Evolutionary conservation across 2,797 vertebrate genomes (phyloP), one percentile per base, ranked within the genome.

Genomic region (Sebastolobus altivelis): DNA sequence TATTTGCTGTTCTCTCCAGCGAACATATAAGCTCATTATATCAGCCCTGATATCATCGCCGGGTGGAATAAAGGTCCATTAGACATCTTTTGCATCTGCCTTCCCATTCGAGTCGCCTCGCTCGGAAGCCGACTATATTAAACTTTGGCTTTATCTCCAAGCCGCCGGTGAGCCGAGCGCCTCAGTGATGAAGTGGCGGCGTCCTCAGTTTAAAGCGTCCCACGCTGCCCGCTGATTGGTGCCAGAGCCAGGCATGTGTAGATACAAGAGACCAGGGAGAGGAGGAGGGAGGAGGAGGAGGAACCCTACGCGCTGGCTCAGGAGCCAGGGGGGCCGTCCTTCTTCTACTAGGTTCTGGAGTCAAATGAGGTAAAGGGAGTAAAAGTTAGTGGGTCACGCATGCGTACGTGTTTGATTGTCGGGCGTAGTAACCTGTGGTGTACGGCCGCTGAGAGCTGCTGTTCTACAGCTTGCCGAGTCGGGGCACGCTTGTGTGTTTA

Each of bases 351-450:
- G 94, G 90, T 95, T 95, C 91, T 87, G 88, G 92, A 95, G 95
- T 96, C 95, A 95, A 91, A 89, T 85, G 92, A 96, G 95, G 95
- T 95, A 94, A 96, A 92, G 89, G 88, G 94, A 95, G 94, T 93
- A 91, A 93, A 96, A 95, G 95, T 96, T 94, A 96, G 92, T 95
- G 92, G 94, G 95, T 94, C 95, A 91, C 89, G 85, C 93, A 89
- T 89, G 91, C 92, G 94, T 84, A 83, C 29, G 38, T 22, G 78
- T 80, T 59, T 80, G 92, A 92, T 88, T 88, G 92, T 84, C 79
- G 79, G 87, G 87, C 82, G 76, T 85, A 92, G 90, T 93, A 91
- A 93, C 90, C 89, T 90, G 90, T 90, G 88, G 89, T 85, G 72
- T 35, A 80, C 52, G 70, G 77, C 79, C 49, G 66, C 65, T 73